Percentiles rank a stretch among this genome's conserved stretches.
Evolutionary conservation across 2,888 invertebrate genomes (phyloP).

Genomic region (Chirona hameri): DNA sequence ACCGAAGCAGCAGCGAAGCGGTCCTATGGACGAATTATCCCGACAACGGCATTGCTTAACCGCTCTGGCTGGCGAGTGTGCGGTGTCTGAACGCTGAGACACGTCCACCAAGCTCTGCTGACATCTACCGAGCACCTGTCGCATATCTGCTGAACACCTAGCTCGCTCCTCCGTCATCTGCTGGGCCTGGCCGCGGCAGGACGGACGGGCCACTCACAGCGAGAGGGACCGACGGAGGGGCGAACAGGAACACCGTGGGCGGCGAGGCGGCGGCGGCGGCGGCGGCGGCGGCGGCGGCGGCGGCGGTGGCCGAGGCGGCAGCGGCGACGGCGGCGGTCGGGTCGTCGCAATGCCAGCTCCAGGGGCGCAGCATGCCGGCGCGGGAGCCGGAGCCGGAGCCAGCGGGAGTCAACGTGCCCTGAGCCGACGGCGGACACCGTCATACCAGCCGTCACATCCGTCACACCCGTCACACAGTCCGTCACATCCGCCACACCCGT

Average conservation of each 20-base stretch:
- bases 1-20: no score
- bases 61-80: no score
- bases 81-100: no score
- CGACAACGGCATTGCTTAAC: no score
- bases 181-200: background rate
- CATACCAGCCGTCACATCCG: background rate
- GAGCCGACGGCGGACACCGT: background rate
- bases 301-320: no score
- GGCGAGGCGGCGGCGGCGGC: background rate
- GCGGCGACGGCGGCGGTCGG: background rate
- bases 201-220: background rate
- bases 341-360: constrained; percentile 23
- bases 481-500: background rate
- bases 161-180: no score
- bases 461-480: background rate
- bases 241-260: background rate
- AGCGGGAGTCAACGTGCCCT: background rate
- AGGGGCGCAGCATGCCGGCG: background rate
- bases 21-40: no score
- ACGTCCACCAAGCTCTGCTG: no score
- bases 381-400: background rate
- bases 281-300: background rate
- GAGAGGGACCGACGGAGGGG: background rate
- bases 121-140: no score
- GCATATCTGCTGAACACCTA: no score